Evolutionary conservation across 2,797 vertebrate genomes (phyloP), one percentile per base, ranked within the genome.

Genomic region (Dicrostonyx torquatus): DNA sequence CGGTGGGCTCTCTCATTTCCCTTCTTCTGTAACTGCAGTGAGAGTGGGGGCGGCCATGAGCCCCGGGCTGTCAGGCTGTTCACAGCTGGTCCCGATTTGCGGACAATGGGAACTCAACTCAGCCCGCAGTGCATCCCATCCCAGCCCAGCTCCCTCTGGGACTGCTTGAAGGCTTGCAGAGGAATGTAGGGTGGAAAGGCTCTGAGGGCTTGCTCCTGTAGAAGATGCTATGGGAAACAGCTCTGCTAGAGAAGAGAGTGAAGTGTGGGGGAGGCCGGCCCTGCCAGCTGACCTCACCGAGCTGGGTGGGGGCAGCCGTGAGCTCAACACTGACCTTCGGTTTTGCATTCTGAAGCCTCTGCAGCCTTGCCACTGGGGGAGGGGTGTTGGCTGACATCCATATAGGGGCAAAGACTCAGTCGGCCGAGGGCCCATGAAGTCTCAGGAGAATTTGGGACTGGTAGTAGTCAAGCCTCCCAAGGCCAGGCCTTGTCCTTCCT

Each of bases 11-110:
- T 66, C 82, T 93, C 62, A 87, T 75, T 87, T 94, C 72, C 68
- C 89, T 91, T 94, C 70, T 92, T 97, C 75, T 94, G 72, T 94
- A 95, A 93, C 86, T 94, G 68, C 72, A 95, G 70, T 24, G 34
- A 83, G 86, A 96, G 94, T 95, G 88, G 89, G 95, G 94, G 95
- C 58, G 22, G 97, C 96, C 86, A 72, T 2, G 94, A 98, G 97
- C 97, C 96, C 0, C 26, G 55, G 97, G 93, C 97, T 98, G 96
- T 96, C 85, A 89, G 97, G 97, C 97, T 97, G 95, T 86, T 95
- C 97, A 98, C 98, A 98, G 98, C 98, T 98, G 98, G 91, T 98
- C 97, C 97, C 84, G 73, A 98, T 98, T 98, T 98, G 98, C 45
- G 98, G 98, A 98, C 97, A 98, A 98, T 98, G 97, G 93, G 98